Base-by-base conservation (phyloP, 2,113 vertebrate species). In the Panthera uncia region DNA sequence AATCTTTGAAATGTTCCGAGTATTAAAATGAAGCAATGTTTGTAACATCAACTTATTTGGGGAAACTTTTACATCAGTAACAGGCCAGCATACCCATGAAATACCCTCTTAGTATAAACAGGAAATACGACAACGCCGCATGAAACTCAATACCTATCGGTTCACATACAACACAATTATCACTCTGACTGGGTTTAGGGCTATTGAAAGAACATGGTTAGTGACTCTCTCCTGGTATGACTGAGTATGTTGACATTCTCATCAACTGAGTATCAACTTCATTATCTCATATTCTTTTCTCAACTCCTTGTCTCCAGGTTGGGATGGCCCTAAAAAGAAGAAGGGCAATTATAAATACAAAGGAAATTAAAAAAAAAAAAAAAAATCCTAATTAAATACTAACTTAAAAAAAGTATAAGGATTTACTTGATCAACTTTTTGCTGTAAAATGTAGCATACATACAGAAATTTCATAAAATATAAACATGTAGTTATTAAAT, bases 291-390 rank as follows among this genome's bases (percentile, higher is more conserved):
- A 71, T 71, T 89, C 73, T 94, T 93, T 81, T 92, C 98, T 99
- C 99, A 21, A 99, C 29, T 63, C 95, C 99, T 98, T 99, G 99
- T 98, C 99, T 99, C 99, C 99, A 99, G 68, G 97, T 97, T 55
- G 99, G 99, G 80, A 99, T 91, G 94, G 99, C 99, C 98, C 99
- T 99, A 97, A 97, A 76, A 92, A 96, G 36, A 97, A 97, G n/a
- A 82, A 90, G 33, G 61, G n/a, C 71, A 45, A 50, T 95, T 86
- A 71, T 68, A 90, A 92, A 76, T 45, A 96, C 8, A 55, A 63
- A n/a, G 48, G 73, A 69, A 91, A 74, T 83, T 80, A 33, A 18
- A 8, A 83, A 69, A 33, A 18, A 33, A 18, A 8, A 83, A 69
- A 82, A 86, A 71, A 82, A 86, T 29, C 41, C 45, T 74, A 15